Evolutionary conservation across 37 sponge, comb jelly and placozoan genomes (phyloP), one percentile per base, ranked within the genome.

Genomic region (Diacarnus erythraeanus): DNA sequence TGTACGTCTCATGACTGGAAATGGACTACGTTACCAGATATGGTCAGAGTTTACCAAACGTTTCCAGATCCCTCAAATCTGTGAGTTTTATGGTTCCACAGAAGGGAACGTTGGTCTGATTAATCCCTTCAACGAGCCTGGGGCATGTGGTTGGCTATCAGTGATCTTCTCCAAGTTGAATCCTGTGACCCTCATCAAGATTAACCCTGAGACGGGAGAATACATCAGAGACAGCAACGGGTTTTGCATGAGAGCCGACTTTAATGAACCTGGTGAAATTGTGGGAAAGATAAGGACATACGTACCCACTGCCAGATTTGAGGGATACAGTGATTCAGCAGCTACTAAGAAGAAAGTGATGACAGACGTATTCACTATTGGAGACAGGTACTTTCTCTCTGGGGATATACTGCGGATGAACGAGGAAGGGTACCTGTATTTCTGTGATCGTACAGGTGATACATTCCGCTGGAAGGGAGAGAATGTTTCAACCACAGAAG

Each of bases 401-500:
- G 95, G 95, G 0, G 95, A 95, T 58, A 39, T 92, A 26, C 35
- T 96, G 43, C 68, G 66, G 10, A 83, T 87, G 87, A 88, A 96
- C 67, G 88, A 87, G 72, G 71, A 88, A 47, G 88, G 97, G 17
- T 90, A 78, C 72, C 59, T 93, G 37, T 93, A 81, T 64, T 96
- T 96, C 47, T 65, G 87, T 61, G 97, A 96, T 80, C 84, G 97
- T 42, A 90, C 82, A 26, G 97, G 97, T 22, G 97, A 96, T 78
- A 96, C 97, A 0, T 96, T 90, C 69, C 79, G 97, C 31, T 96
- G 96, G 92, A 91, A 92, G 58, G 96, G 96, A 42, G 96, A 95
- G 84, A 95, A 95, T 77, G 96, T 95, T 17, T 90, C 93, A 0
- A 96, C 97, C 0, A 83, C 83, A 0, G 97, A 96, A 72, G 97